Evolutionary conservation across 2,797 vertebrate genomes (phyloP), one percentile per base, ranked within the genome.

Genomic region (Prionace glauca): DNA sequence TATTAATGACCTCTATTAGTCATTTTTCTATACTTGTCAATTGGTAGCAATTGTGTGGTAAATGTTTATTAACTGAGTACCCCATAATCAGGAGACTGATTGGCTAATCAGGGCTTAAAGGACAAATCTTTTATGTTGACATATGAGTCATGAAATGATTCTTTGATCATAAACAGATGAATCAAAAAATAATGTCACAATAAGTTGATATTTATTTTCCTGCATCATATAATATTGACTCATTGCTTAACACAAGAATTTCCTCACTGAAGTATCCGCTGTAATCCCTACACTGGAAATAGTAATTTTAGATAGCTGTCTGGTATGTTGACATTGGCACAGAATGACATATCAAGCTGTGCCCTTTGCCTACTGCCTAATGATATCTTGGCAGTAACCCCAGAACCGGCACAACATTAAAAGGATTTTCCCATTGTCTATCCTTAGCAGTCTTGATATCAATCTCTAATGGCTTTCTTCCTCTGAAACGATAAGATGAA

Each of bases 271-370:
- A 41, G 41, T 20, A 18, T 36, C 81, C 20, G 41, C 81, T 86
- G 7, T 50, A 22, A 0, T 50, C 9, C 81, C 24, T 45, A 11
- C 81, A 86, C 81, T 41, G 22, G 7, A 86, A 18, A 41, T 86
- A 22, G 81, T 41, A 45, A 86, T 86, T 41, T 41, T 86, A 86
- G 18, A 86, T 86, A 86, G 24, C 41, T 45, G 45, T 26, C 45
- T 50, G 81, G 81, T 86, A 86, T 50, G 81, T 84, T 86, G 81
- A 86, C 45, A 20, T 86, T 86, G 81, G 81, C 81, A 86, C 22
- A 0, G 20, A 50, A 86, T 18, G 22, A 41, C 81, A 84, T 84
- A 84, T n/a, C 81, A 20, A 84, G 36, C 81, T 50, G 45, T 86
- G 81, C 2, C 41, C 41, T 50, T 36, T 45, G 81, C 41, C 81